A percentile compares a stretch with the other conserved stretches of the same genome.
Conservation (phyloP, 2,113 vertebrate species). For the Hippocampus mohnikei region DNA sequence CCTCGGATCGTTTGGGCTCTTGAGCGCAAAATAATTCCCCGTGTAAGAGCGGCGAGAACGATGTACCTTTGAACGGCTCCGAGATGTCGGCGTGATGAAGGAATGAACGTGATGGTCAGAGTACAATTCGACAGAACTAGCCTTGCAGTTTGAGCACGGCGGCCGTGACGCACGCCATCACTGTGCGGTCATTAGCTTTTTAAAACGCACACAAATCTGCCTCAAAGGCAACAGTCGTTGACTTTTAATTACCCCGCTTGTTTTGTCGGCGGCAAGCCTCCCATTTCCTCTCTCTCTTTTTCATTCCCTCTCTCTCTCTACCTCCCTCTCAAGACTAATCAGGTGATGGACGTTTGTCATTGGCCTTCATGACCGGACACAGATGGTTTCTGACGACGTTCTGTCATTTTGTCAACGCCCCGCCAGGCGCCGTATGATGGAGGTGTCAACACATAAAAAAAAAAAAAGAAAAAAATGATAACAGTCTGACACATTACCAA, state of each 20-base stretch:
- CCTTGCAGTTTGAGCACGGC: neutral
- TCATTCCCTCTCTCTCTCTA: neutral
- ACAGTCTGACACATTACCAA: constrained; percentile 16
- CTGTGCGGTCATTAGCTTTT: constrained; percentile 22
- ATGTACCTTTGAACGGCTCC: neutral
- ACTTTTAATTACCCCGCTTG: constrained; percentile 29
- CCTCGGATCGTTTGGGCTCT: constrained; percentile 35
- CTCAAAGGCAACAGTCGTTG: constrained; percentile 27
- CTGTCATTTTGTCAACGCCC: constrained; percentile 48
- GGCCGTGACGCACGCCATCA: constrained; percentile 25
- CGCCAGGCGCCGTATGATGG: constrained; percentile 42
- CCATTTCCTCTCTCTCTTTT: neutral
- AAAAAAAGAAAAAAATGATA: constrained; percentile 29
- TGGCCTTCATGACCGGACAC: constrained; percentile 48
- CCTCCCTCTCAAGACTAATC: constrained; percentile 32
- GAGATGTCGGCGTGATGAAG: neutral
- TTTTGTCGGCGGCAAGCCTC: constrained; percentile 21
- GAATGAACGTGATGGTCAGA: constrained; percentile 33
- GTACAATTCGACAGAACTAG: neutral
- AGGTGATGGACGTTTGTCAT: constrained; percentile 54
- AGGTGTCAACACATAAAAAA: constrained; percentile 14
- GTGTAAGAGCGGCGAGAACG: constrained; percentile 26
- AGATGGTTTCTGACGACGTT: constrained; percentile 48
- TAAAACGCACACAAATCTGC: constrained; percentile 30
- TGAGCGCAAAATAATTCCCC: constrained; percentile 40